Evolutionary conservation across 2,888 invertebrate species (phyloP), one percentile per base, ranked within the genome.

Genomic region (Agriopis marginaria): DNA sequence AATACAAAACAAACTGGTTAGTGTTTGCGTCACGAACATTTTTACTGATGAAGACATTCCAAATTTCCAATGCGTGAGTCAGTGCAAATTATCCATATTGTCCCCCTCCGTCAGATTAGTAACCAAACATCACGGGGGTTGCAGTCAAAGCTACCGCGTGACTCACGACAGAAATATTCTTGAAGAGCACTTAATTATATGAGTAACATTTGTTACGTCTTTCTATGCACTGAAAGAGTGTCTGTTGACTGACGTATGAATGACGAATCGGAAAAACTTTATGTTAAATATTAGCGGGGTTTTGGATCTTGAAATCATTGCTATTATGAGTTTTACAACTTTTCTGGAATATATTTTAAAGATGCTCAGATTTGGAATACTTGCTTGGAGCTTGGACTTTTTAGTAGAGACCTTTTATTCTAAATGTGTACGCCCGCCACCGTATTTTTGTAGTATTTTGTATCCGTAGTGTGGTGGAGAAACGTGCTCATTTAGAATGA

Each of bases 211-310:
- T 49, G 51, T 58, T 63, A 63, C 63, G 51, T 63, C 42, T 59
- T 32, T 63, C 60, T 60, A 64, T 62, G 51, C n/a, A 40, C 51
- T 66, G 54, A 54, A 54, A 66, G 55, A 23, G 44, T 68, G 62
- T 50, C 60, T 50, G 61, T 9, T 55, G 71, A 70, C 61, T 56
- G 68, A 69, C 45, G 50, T 62, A 54, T 66, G 68, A 66, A 11
- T 63, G 59, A 68, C 58, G 60, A 68, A 70, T 49, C 54, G 47
- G 45, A 47, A 66, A 64, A 67, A 51, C 50, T 32, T 12, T 4
- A 11, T 7, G 39, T 2, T 7, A 3, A 0, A 39, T 12, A 50
- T 53, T 40, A 39, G 39, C 3, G 40, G 9, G 40, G 23, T 0
- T 51, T 51, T 11, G 23, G 51, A 32, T 10, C 47, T 61, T 61